Percentiles rank a stretch among this genome's conserved stretches.
Evolutionary conservation across 2,888 invertebrate genomes (phyloP).

Genomic region (Gastrophysa polygoni): DNA sequence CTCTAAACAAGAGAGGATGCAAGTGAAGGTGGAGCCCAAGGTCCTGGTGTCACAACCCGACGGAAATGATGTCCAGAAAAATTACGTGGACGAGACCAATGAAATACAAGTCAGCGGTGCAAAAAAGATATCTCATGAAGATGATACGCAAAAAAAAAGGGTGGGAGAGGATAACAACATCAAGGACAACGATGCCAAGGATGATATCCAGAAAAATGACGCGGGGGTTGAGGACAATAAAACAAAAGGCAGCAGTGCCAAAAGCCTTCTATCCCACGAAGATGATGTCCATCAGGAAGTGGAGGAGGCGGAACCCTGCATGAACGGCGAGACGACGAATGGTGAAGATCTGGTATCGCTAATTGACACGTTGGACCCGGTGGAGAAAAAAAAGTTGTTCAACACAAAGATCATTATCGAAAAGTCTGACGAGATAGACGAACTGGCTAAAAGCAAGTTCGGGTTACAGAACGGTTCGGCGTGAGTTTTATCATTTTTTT

Average conservation of each 20-base stretch:
- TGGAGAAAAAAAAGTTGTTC: conserved; percentile 38
- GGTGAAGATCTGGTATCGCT: no score
- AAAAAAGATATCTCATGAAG: no score
- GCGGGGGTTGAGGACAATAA: not conserved
- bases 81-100: not conserved
- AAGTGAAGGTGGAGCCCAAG: not conserved
- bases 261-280: not conserved
- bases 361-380: conserved; percentile 3
- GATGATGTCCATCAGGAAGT: not conserved
- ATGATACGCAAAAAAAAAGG: not conserved
- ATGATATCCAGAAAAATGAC: no score
- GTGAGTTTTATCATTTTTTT: not conserved
- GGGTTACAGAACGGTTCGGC: conserved; percentile 24
- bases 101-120: no score
- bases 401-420: conserved; percentile 33
- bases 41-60: no score
- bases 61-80: not conserved
- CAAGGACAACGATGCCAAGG: no score
- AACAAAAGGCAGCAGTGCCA: not conserved
- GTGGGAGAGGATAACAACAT: no score
- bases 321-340: not conserved
- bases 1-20: not conserved
- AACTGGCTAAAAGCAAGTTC: conserved; percentile 30
- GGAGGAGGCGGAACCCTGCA: not conserved
- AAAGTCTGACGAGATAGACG: conserved; percentile 37